Conservation (phyloP, 2,113 vertebrate genomes). For the Eonycteris spelaea region DNA sequence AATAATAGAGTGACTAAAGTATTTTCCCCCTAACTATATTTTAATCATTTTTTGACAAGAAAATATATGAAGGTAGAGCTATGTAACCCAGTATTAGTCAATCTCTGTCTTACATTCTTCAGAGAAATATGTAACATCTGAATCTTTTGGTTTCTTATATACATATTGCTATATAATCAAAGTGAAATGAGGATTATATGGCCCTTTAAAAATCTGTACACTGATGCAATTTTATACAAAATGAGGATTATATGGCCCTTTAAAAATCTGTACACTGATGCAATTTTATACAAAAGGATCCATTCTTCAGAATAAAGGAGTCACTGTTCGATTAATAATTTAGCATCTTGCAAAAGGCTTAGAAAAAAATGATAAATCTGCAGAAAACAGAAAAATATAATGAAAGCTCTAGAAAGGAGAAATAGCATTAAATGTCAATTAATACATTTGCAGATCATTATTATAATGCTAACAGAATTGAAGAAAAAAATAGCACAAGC, state of each 20-base stretch:
- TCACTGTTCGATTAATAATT: conserved; percentile 9
- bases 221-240: not conserved
- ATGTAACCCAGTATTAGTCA: not conserved
- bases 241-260: not conserved
- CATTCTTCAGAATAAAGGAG: not conserved
- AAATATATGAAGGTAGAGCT: not conserved
- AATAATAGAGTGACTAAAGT: not conserved
- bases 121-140: not conserved
- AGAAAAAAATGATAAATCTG: conserved; percentile 11
- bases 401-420: not conserved
- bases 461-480: not conserved
- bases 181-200: not conserved
- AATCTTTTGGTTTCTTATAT: not conserved
- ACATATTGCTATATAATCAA: not conserved
- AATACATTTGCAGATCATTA: not conserved
- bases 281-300: not conserved
- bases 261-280: not conserved
- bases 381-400: not conserved
- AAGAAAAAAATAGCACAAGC: not conserved
- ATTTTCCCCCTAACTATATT: not conserved
- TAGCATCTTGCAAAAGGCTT: conserved; percentile 10
- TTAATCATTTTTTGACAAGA: not conserved
- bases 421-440: not conserved
- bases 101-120: not conserved
- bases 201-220: not conserved